Percentiles rank a stretch among this genome's conserved stretches.
Evolutionary conservation across 2,888 invertebrate species (phyloP).

Genomic region (Dryomyza anilis): DNA sequence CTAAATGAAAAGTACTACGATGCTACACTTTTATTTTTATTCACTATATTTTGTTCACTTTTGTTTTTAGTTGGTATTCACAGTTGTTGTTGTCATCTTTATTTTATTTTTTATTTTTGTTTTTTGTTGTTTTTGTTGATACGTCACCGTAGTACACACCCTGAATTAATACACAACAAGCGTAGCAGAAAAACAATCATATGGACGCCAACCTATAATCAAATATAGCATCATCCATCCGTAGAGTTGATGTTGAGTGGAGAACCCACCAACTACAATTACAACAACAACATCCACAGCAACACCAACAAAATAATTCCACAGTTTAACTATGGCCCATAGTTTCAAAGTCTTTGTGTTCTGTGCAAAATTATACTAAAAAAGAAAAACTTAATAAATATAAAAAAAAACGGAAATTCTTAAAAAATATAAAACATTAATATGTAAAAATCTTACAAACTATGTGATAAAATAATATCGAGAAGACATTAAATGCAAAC

Average conservation of each 20-base stretch:
- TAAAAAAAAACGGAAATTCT: too few species aligned
- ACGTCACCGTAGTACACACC: slow-evolving; percentile 22
- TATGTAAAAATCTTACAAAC: too few species aligned
- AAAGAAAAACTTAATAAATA: too few species aligned
- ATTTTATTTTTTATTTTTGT: neutral
- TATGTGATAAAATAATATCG: too few species aligned
- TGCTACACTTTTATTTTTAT: too few species aligned
- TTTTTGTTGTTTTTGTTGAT: too few species aligned
- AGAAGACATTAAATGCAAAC: too few species aligned
- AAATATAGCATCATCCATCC: slow-evolving; percentile 3
- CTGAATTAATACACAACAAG: slow-evolving; percentile 20
- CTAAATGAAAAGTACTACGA: too few species aligned
- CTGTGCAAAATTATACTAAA: too few species aligned
- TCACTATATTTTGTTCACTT: too few species aligned
- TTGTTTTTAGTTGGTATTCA: too few species aligned
- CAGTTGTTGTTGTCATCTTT: neutral
- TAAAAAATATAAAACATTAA: too few species aligned
- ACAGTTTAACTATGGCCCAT: neutral
- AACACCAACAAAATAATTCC: neutral
- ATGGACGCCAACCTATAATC: slow-evolving; percentile 21
- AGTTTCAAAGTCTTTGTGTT: neutral
- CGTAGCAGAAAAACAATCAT: slow-evolving; percentile 16
- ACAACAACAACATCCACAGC: neutral
- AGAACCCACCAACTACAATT: neutral
- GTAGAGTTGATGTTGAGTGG: slow-evolving; percentile 6